These are phyloP conservation scores for Crocuta crocuta DNA, from an alignment of 2,113 vertebrate species.

Conservation along the genomic window DNA sequence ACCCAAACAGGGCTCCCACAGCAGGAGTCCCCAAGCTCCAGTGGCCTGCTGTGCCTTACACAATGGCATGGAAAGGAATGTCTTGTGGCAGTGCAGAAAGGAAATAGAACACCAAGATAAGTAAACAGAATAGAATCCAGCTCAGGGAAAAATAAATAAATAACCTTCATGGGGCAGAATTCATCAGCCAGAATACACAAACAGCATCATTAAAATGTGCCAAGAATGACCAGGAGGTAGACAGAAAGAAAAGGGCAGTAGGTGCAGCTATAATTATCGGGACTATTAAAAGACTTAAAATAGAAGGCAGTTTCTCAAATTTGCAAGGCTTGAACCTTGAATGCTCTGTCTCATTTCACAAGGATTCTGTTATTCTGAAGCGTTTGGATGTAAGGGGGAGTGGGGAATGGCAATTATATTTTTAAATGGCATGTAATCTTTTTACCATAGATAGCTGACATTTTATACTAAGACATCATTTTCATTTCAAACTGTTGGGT, in stretches of 20 bases:
- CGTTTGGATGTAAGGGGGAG: neutral
- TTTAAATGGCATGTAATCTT: constrained; percentile 66
- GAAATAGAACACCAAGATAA: constrained; percentile 19
- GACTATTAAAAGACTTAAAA: constrained; percentile 11
- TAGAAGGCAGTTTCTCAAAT: neutral
- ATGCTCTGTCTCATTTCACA: neutral
- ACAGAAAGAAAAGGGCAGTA: constrained; percentile 3
- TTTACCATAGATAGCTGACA: constrained; percentile 67
- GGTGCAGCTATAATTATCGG: neutral
- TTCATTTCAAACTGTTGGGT: constrained; percentile 70
- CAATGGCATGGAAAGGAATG: neutral
- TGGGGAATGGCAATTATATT: constrained; percentile 42
- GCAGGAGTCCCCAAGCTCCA: neutral
- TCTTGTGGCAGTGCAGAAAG: neutral
- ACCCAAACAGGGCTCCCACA: constrained; percentile 19
- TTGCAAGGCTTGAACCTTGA: neutral
- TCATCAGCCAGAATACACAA: neutral
- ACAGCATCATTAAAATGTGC: neutral
- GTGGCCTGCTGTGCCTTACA: neutral
- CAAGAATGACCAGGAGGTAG: neutral
- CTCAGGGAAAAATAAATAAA: neutral
- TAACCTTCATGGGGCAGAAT: neutral
- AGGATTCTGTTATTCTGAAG: constrained; percentile 33
- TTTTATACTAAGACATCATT: constrained; percentile 76
- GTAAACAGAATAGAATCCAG: constrained; percentile 5